Evolutionary conservation across 2,113 vertebrate species (phyloP), one percentile per base, ranked within the genome.

Genomic region (Corythornis cristatus): DNA sequence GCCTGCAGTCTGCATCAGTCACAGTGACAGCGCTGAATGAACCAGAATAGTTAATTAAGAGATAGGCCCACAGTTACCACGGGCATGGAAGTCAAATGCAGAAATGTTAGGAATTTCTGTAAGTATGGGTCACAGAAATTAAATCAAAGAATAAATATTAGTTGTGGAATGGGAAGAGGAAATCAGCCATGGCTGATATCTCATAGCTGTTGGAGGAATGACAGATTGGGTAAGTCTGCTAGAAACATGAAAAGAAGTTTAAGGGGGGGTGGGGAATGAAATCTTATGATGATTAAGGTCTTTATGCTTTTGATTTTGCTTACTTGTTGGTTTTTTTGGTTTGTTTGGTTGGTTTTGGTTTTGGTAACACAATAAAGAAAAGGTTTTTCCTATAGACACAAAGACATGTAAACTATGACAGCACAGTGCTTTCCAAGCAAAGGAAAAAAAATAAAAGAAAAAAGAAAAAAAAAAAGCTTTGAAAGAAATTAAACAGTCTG

Each of bases 1-100:
- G 98, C 98, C 98, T 96, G 96, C 98, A 98, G 96, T 99, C 97
- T 98, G 98, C 98, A 98, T 98, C 98, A 98, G 98, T 98, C 98
- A 99, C 98, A 98, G 98, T 98, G 98, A 99, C 98, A 98, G 98
- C 97, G 66, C 98, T 97, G 95, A 98, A 98, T 97, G 98, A 98
- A 97, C 98, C 96, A 97, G 97, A 94, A 95, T 96, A 95, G 95
- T 97, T 97, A 98, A 98, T 97, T 97, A 97, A 96, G 93, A 97
- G 97, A 97, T 97, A 97, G 97, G 98, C 98, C 98, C 97, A 97
- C 88, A 92, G 98, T 98, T 98, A 98, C 95, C 91, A 93, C 95
- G 98, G 97, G 98, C 98, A 96, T 98, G 97, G 96, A 98, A 98
- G 97, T 98, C 98, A 98, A 97, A 98, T 81, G 97, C 93, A 98